Percentiles rank a stretch among this genome's conserved stretches.
These are phyloP conservation scores for Drosophila orena DNA, from an alignment of 1,140 invertebrate species.

Conservation along the genomic window DNA sequence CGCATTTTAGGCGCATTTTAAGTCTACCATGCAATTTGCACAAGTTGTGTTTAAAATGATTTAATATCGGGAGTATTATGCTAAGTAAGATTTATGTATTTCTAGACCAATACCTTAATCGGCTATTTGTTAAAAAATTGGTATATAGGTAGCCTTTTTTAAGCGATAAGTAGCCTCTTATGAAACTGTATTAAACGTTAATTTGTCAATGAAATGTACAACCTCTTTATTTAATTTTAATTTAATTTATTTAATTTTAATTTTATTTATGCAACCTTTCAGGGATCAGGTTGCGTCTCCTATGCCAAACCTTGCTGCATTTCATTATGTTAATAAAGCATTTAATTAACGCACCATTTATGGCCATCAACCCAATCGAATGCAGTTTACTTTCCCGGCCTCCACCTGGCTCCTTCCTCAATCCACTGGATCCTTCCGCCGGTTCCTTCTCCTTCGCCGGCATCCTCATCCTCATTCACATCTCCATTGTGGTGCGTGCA, in stretches of 20 bases:
- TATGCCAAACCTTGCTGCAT: conserved; percentile 24
- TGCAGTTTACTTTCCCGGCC: conserved; percentile 31
- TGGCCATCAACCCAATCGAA: conserved; percentile 47
- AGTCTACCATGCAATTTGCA: not conserved
- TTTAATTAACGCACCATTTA: conserved; percentile 75
- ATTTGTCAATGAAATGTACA: no score
- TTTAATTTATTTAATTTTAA: not conserved
- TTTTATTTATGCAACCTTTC: conserved; percentile 1
- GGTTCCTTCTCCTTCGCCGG: not conserved
- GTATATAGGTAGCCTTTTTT: no score
- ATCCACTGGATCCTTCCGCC: conserved; percentile 1
- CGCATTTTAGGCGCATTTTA: not conserved
- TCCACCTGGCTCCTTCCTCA: conserved; percentile 11
- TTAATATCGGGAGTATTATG: conserved; percentile 6
- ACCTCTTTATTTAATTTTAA: not conserved
- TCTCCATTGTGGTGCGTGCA: conserved; percentile 54
- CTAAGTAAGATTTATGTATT: conserved; percentile 5
- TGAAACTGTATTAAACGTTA: no score
- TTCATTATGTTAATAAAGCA: conserved; percentile 60
- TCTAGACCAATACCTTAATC: not conserved
- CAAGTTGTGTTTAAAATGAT: conserved; percentile 1
- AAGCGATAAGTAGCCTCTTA: no score
- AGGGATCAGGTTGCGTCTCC: conserved; percentile 4
- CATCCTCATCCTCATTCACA: conserved; percentile 41
- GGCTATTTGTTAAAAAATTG: no score